These are phyloP conservation scores for Drosophila ustulata DNA, from an alignment of 2,888 invertebrate genomes.

Conservation along the genomic window DNA sequence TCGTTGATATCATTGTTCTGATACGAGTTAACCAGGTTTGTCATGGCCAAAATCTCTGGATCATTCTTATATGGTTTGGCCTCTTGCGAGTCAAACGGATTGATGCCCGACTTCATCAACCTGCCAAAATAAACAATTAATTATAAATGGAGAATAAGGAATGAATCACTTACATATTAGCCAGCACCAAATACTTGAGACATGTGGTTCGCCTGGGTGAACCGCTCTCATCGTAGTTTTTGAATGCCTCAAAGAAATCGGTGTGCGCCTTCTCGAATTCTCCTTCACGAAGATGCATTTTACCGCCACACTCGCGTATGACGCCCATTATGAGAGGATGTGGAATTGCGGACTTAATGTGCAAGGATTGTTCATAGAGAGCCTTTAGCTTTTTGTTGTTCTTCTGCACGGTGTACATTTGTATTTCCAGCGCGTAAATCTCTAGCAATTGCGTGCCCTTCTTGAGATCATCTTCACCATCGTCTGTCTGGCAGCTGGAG, in stretches of 20 bases:
- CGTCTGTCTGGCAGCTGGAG: constrained; percentile 98
- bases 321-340: constrained; percentile 99
- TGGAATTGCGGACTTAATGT: constrained; percentile 99
- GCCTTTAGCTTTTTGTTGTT: constrained; percentile 99
- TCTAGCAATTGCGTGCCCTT: constrained; percentile 99
- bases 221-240: constrained; percentile 99
- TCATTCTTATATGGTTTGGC: constrained; percentile 99
- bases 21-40: constrained; percentile 97
- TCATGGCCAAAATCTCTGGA: constrained; percentile 99
- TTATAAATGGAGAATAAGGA: too few relatives aligned
- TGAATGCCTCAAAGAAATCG: constrained; percentile 99
- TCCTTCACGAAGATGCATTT: constrained; percentile 99
- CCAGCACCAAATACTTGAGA: constrained; percentile 98
- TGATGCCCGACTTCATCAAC: constrained; percentile 99
- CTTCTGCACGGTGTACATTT: constrained; percentile 99
- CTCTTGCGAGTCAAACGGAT: constrained; percentile 99
- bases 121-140: constrained; percentile 84
- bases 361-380: constrained; percentile 98
- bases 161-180: constrained; percentile 93
- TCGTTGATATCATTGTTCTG: constrained; percentile 99
- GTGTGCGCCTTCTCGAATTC: constrained; percentile 99
- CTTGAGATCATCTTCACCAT: constrained; percentile 98
- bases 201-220: constrained; percentile 98
- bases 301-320: constrained; percentile 99
- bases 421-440: constrained; percentile 99